A percentile compares a stretch with the other conserved stretches of the same genome.
These are phyloP conservation scores for Circaetus gallicus DNA, from an alignment of 2,113 vertebrate species.

Conservation along the genomic window DNA sequence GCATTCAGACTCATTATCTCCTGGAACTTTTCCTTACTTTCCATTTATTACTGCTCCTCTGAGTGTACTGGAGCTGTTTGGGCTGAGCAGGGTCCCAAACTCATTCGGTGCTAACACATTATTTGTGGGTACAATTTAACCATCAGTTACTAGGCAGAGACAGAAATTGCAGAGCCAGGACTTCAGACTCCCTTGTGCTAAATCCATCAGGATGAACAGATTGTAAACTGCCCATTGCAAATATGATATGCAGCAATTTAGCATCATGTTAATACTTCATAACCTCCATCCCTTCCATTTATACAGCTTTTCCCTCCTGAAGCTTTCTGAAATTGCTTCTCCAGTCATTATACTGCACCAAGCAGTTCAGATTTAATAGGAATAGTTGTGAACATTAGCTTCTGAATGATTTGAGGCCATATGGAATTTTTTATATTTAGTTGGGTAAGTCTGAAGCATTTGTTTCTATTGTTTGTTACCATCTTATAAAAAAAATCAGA, in stretches of 20 bases:
- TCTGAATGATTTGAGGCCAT: neutral
- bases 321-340: conserved; percentile 67
- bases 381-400: neutral
- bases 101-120: conserved; percentile 5
- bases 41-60: conserved; percentile 47
- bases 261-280: conserved; percentile 54
- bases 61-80: conserved; percentile 34
- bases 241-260: conserved; percentile 60
- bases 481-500: neutral
- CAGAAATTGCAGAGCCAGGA: conserved; percentile 55
- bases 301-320: conserved; percentile 32
- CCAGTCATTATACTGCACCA: neutral
- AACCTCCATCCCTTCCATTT: conserved; percentile 36
- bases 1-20: conserved; percentile 33
- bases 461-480: conserved; percentile 22
- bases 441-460: neutral
- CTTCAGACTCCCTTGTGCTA: conserved; percentile 53
- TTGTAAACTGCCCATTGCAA: conserved; percentile 73
- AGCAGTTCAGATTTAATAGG: conserved; percentile 27
- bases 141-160: conserved; percentile 54
- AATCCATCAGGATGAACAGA: conserved; percentile 70
- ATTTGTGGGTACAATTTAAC: conserved; percentile 21
- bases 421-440: neutral
- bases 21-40: conserved; percentile 37
- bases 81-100: conserved; percentile 14